These are phyloP conservation scores for Pararge aegeria DNA, from an alignment of 1,140 invertebrate genomes.

Conservation along the genomic window DNA sequence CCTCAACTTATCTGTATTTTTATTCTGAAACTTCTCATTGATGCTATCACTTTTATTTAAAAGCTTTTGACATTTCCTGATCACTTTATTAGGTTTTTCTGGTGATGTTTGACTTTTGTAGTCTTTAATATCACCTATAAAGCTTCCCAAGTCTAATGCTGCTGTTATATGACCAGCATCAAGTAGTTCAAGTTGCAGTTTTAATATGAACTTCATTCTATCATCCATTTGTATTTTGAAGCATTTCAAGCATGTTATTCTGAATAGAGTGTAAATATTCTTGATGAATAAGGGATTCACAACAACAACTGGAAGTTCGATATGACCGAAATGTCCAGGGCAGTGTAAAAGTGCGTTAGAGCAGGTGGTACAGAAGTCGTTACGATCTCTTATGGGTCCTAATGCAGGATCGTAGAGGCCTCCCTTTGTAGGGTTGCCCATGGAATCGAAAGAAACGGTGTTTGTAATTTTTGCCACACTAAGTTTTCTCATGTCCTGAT, in stretches of 20 bases:
- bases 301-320: slow-evolving; percentile 93
- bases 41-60: slow-evolving; percentile 66
- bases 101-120: slow-evolving; percentile 41
- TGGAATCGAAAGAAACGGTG: slow-evolving; percentile 89
- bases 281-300: slow-evolving; percentile 96
- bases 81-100: slow-evolving; percentile 51
- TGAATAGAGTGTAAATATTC: slow-evolving; percentile 84
- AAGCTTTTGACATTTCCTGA: slow-evolving; percentile 68
- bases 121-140: slow-evolving; percentile 67
- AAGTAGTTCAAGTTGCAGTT: slow-evolving; percentile 88
- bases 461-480: slow-evolving; percentile 93
- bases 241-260: slow-evolving; percentile 86
- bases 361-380: slow-evolving; percentile 92
- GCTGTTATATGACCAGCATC: slow-evolving; percentile 87
- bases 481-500: slow-evolving; percentile 91
- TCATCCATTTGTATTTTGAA: slow-evolving; percentile 86
- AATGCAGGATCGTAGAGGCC: slow-evolving; percentile 93
- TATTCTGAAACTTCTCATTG: slow-evolving; percentile 69
- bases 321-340: slow-evolving; percentile 97
- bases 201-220: slow-evolving; percentile 83
- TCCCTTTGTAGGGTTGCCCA: slow-evolving; percentile 90
- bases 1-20: slow-evolving; percentile 83
- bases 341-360: slow-evolving; percentile 85
- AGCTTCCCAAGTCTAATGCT: slow-evolving; percentile 84
- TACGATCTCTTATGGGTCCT: slow-evolving; percentile 81